These are phyloP conservation scores for Diplogasteroides magnus DNA, from an alignment of 1,140 invertebrate genomes.

Conservation along the genomic window DNA sequence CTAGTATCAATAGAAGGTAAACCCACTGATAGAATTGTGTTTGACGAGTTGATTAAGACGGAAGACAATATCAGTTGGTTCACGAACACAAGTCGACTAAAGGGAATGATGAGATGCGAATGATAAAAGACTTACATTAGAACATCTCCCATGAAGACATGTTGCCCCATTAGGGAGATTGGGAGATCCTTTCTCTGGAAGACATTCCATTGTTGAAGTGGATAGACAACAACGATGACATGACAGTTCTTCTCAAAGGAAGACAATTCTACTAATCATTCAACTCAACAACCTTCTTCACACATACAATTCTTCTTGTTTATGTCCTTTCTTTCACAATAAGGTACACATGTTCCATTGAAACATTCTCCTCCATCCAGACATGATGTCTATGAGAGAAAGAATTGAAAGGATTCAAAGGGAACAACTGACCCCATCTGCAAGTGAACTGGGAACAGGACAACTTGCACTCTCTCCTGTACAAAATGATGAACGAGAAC, in stretches of 20 bases:
- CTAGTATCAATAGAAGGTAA: too few relatives aligned
- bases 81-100: not conserved
- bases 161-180: not conserved
- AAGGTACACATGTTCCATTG: constrained; percentile 22
- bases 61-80: not conserved
- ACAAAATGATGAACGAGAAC: not conserved
- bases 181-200: not conserved
- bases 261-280: not conserved
- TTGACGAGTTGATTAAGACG: too few relatives aligned
- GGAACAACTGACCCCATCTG: not conserved
- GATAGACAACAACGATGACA: not conserved
- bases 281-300: constrained; percentile 13
- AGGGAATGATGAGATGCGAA: too few relatives aligned
- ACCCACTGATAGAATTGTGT: too few relatives aligned
- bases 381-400: constrained; percentile 23
- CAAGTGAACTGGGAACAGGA: not conserved
- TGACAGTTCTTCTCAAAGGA: not conserved
- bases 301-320: constrained; percentile 33
- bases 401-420: not conserved
- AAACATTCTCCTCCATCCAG: constrained; percentile 24
- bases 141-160: not conserved
- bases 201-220: not conserved
- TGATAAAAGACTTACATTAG: not conserved
- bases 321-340: constrained; percentile 19
- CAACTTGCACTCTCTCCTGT: constrained; percentile 9